Conservation (phyloP, 2,113 vertebrate genomes). For the Synchiropus splendidus region DNA sequence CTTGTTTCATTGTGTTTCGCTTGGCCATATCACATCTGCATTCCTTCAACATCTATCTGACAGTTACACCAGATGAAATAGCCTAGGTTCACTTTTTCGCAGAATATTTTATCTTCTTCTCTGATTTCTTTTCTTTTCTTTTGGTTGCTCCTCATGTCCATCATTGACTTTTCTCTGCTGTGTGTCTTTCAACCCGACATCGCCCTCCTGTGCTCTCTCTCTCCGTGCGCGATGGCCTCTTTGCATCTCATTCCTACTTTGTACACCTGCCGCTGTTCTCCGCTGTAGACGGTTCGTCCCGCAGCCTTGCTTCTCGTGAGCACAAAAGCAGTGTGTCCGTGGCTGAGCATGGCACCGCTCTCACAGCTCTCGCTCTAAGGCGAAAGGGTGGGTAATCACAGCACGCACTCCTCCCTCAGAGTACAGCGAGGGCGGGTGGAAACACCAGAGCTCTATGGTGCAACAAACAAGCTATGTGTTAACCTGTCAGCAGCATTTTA, state of each 20-base stretch:
- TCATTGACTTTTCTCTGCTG: constrained; percentile 20
- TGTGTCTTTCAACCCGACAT: constrained; percentile 27
- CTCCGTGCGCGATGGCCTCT: constrained; percentile 55
- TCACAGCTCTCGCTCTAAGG: constrained; percentile 92
- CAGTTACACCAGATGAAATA: too few species aligned
- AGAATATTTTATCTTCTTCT: constrained; percentile 13
- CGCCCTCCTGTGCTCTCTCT: constrained; percentile 33
- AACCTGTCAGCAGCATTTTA: too few species aligned
- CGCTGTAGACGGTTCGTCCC: constrained; percentile 89
- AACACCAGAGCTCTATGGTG: constrained; percentile 4
- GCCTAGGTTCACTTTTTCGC: too few species aligned
- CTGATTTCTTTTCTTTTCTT: background rate
- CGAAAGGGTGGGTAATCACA: constrained; percentile 90
- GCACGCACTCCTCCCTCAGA: constrained; percentile 63
- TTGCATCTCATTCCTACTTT: constrained; percentile 76
- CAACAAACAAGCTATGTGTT: background rate
- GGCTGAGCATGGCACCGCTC: constrained; percentile 85
- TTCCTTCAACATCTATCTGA: too few species aligned
- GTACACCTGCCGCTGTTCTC: constrained; percentile 94
- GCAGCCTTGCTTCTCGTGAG: constrained; percentile 96
- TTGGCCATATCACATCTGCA: too few species aligned
- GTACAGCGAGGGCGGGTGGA: constrained; percentile 33
- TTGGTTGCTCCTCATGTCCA: constrained; percentile 5
- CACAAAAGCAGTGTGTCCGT: constrained; percentile 82
- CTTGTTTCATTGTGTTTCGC: too few species aligned